A percentile compares a stretch with the other conserved stretches of the same genome.
Conservation (phyloP, 2,888 invertebrate species). For the Malthinus seriepunctatus region DNA sequence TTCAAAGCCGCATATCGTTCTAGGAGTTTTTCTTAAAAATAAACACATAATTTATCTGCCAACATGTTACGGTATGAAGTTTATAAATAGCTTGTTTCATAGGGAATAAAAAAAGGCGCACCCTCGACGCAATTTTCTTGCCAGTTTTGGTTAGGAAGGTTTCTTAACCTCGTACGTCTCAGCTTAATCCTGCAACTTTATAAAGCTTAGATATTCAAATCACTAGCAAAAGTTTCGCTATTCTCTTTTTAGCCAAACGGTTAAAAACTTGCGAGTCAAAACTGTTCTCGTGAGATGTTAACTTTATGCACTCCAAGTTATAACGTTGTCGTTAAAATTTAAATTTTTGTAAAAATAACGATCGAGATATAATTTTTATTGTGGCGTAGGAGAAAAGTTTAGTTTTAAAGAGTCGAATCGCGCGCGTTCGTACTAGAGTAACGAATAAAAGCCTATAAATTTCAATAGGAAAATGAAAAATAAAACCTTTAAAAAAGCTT, state of each 20-base stretch:
- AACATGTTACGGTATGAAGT: constrained; percentile 31
- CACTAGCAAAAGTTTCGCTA: constrained; percentile 31
- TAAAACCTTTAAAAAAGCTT: too few species aligned
- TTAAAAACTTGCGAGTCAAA: constrained; percentile 23
- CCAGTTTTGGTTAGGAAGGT: constrained; percentile 5
- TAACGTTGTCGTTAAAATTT: constrained; percentile 25
- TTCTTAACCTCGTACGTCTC: constrained; percentile 14
- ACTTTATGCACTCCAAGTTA: constrained; percentile 29
- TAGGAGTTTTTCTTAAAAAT: constrained; percentile 28
- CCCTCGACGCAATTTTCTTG: constrained; percentile 15
- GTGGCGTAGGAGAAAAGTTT: too few species aligned
- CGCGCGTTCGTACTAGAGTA: too few species aligned
- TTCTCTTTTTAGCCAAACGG: constrained; percentile 24
- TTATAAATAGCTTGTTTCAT: constrained; percentile 29
- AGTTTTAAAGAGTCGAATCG: too few species aligned
- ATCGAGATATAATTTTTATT: too few species aligned
- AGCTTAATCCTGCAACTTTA: constrained; percentile 22
- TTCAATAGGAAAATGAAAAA: too few species aligned
- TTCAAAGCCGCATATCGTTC: constrained; percentile 22
- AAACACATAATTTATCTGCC: constrained; percentile 36
- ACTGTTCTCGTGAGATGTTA: constrained; percentile 27
- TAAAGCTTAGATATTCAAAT: constrained; percentile 36
- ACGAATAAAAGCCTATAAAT: too few species aligned
- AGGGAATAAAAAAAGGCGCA: constrained; percentile 11
- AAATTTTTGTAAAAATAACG: constrained; percentile 8